Base-by-base conservation (phyloP, 2,113 vertebrate genomes). In the Hypocryptadius cinnamomeus region DNA sequence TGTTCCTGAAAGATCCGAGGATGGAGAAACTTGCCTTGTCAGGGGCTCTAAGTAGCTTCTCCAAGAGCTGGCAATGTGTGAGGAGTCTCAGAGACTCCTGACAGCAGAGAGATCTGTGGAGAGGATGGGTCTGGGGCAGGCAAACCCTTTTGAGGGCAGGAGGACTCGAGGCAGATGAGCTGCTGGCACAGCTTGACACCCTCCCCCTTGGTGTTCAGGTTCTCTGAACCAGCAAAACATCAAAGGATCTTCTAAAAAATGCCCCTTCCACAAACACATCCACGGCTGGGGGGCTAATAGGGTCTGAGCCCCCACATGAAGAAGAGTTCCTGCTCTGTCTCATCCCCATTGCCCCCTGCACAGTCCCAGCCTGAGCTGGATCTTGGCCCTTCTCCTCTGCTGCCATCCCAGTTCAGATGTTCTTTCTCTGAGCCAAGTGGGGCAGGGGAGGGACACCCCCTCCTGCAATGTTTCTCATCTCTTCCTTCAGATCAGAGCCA, bases 281-380 rank as follows among this genome's bases (percentile, higher is more conserved):
- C 6, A 6, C 0, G 6, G 4, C 72, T 15, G 48, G 23, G 45
- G 45, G 56, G 28, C 14, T 35, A 6, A 7, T 1, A 2, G 18
- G 25, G 28, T 13, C 56, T 7, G 21, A 40, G 27, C 61, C 24
- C 30, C 20, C 5, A 1, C 8, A 4, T 0, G 0, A 84, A 40
- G 27, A 11, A 13, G 12, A 27, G 65, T 14, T 78, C 48, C 60
- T 70, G 53, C 16, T 35, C 30, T 40, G 50, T 17, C 53, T 9
- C 2, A 2, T 74, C 33, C 54, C 56, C 20, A 0, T 2, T 27
- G 23, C 73, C 76, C 28, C 66, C 80, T 69, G 60, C 78, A 74
- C 78, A 74, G n/a, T 3, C 5, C 0, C 80, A 47, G 59, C 13
- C 79, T 65, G 42, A 42, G 72, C 50, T 73, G 69, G 31, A 20